phyloP scores from a whole-genome alignment of 2,113 vertebrate genomes.

The Leptocoma aspasia region DNA sequence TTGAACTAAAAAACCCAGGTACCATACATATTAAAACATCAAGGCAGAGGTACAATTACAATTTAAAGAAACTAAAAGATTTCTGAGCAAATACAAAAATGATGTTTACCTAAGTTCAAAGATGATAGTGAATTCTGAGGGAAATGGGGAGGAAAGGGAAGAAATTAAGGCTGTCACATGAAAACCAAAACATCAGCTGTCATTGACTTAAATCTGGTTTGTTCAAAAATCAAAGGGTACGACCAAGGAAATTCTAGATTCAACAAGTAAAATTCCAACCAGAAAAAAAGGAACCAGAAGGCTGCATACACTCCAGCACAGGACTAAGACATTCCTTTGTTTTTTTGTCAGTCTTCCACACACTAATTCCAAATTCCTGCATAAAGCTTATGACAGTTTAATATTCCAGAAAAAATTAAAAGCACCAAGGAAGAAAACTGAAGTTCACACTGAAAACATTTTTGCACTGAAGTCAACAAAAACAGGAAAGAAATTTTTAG shows the following conservation, averaged over 20 bases:
- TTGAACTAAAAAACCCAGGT: not conserved
- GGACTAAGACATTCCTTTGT: not conserved
- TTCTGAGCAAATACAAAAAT: not conserved
- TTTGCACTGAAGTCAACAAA: not conserved
- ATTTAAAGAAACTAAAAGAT: not conserved
- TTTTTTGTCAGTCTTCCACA: not conserved
- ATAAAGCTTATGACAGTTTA: not conserved
- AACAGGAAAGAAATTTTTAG: not conserved
- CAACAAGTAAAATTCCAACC: not conserved
- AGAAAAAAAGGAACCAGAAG: not conserved
- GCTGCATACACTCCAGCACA: not conserved
- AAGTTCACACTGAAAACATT: not conserved
- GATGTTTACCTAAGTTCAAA: not conserved
- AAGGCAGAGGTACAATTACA: not conserved
- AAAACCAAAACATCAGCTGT: not conserved
- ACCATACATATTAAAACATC: not conserved
- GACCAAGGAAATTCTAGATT: not conserved
- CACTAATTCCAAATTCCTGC: not conserved
- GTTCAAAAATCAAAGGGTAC: not conserved
- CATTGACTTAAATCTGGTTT: not conserved
- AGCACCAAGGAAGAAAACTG: not conserved
- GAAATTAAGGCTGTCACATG: not conserved
- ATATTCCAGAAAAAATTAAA: not conserved
- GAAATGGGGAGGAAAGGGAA: not conserved
- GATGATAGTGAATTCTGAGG: not conserved